phyloP scores from a whole-genome alignment of 92 coral and sea anemone genomes.

The Zoanthus sansibaricus region DNA sequence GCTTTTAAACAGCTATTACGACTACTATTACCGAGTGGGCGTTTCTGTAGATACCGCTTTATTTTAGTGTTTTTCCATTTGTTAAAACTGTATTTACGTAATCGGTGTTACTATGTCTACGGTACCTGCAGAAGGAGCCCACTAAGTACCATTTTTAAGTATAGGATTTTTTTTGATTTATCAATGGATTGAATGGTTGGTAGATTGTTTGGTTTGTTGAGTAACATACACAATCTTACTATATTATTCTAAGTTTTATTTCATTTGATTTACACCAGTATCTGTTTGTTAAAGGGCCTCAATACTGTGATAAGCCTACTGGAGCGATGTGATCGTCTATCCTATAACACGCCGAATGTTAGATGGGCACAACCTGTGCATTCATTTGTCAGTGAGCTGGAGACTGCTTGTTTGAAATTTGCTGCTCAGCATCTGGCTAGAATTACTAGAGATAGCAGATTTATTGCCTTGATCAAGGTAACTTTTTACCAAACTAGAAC shows the following conservation, averaged over 20 bases:
- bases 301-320: constrained; percentile 64
- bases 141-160: no score
- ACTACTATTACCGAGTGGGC: no score
- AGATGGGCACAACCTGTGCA: constrained; percentile 86
- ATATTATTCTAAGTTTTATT: not conserved
- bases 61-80: no score
- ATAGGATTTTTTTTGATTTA: no score
- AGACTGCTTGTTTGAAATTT: constrained; percentile 69
- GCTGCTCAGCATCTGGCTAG: constrained; percentile 55
- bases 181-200: not conserved
- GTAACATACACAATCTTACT: not conserved
- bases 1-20: no score
- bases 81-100: no score
- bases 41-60: no score
- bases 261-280: not conserved
- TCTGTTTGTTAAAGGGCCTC: constrained; percentile 29
- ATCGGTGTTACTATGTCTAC: no score
- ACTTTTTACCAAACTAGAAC: not conserved
- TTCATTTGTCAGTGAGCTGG: constrained; percentile 48
- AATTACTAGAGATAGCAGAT: constrained; percentile 51
- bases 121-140: no score
- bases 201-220: not conserved
- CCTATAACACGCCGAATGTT: constrained; percentile 75
- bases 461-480: constrained; percentile 80
- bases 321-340: constrained; percentile 72